Conservation (phyloP, 2,113 vertebrate species). For the Speoplatyrhinus poulsoni region DNA sequence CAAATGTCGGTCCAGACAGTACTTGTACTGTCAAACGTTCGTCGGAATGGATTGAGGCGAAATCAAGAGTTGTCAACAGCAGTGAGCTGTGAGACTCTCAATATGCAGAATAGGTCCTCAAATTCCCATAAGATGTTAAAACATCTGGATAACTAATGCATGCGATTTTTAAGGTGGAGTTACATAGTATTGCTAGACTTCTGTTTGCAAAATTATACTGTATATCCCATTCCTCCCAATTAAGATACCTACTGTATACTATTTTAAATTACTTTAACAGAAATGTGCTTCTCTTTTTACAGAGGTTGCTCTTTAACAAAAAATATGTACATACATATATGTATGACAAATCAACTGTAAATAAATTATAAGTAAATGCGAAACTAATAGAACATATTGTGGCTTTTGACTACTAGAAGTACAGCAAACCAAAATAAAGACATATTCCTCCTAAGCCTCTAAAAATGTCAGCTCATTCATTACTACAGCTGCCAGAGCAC, state of each 20-base stretch:
- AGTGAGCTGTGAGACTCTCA: constrained; percentile 17
- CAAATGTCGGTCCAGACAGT: constrained; percentile 67
- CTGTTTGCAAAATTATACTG: not conserved
- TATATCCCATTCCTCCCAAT: too few relatives aligned
- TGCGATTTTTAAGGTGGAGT: not conserved
- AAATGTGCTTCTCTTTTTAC: too few relatives aligned
- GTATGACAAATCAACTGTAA: too few relatives aligned
- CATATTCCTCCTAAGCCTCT: constrained; percentile 44
- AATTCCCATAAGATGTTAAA: constrained; percentile 12
- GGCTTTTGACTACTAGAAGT: constrained; percentile 12
- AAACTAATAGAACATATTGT: not conserved
- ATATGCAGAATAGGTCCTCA: constrained; percentile 35
- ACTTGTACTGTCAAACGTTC: constrained; percentile 58
- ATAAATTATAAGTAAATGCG: too few relatives aligned
- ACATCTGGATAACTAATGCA: constrained; percentile 8
- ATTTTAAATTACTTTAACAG: too few relatives aligned
- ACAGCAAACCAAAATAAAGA: constrained; percentile 46
- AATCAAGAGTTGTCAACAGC: constrained; percentile 65
- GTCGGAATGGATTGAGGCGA: constrained; percentile 65
- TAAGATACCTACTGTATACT: too few relatives aligned
- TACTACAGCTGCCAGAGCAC: constrained; percentile 32
- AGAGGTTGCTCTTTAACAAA: too few relatives aligned
- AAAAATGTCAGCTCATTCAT: constrained; percentile 68
- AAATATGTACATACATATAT: too few relatives aligned
- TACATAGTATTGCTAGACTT: not conserved